A percentile compares a stretch with the other conserved stretches of the same genome.
These are phyloP conservation scores for Nephrotoma guestfalica DNA, from an alignment of 2,888 invertebrate genomes.

Conservation along the genomic window DNA sequence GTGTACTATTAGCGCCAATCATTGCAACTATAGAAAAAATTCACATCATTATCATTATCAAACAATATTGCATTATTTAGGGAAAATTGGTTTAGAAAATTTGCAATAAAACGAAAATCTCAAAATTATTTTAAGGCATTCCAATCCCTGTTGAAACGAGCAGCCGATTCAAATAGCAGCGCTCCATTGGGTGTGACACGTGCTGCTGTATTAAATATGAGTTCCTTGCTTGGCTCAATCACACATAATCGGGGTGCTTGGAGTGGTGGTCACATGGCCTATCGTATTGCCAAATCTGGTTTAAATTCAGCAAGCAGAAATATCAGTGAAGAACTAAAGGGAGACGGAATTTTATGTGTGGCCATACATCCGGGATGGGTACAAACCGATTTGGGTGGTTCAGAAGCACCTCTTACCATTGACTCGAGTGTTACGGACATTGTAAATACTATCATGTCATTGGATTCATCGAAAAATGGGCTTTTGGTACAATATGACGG, in stretches of 20 bases:
- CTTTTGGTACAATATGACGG: constrained; percentile 69
- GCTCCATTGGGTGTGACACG: constrained; percentile 42
- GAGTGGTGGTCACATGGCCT: constrained; percentile 67
- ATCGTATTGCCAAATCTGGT: constrained; percentile 76
- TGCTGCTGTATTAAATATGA: constrained; percentile 71
- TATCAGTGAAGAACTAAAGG: constrained; percentile 64
- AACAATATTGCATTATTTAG: background rate
- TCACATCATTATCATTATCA: too few species aligned
- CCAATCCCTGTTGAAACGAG: constrained; percentile 54
- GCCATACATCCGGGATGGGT: constrained; percentile 86
- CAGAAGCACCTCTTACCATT: constrained; percentile 57
- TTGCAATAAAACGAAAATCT: background rate
- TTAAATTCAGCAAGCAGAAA: constrained; percentile 77
- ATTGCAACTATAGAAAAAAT: too few species aligned
- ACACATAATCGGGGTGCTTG: background rate
- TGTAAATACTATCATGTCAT: constrained; percentile 44
- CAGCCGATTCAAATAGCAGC: constrained; percentile 40
- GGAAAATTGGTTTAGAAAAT: background rate
- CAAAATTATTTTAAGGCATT: constrained; percentile 40
- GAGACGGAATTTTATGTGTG: constrained; percentile 56
- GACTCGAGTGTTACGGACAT: constrained; percentile 51
- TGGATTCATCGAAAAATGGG: constrained; percentile 55
- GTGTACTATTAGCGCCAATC: too few species aligned
- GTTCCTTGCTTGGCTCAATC: constrained; percentile 64
- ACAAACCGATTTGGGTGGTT: constrained; percentile 77